A percentile compares a stretch with the other conserved stretches of the same genome.
phyloP scores from a whole-genome alignment of 2,888 invertebrate genomes.

The Dolichomitus sp. region DNA sequence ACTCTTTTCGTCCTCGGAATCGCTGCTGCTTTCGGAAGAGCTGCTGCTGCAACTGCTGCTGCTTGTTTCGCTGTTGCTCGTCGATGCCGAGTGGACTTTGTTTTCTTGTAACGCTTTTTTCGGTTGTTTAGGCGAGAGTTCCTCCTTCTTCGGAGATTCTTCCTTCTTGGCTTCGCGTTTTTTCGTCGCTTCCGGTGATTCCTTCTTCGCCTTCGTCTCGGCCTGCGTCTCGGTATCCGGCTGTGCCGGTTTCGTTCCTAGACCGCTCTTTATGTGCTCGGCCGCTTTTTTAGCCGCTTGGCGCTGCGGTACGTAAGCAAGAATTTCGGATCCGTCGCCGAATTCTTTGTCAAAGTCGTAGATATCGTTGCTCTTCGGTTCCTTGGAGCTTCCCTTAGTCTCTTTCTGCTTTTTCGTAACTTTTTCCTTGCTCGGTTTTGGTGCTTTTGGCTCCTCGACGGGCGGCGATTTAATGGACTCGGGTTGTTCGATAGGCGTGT shows the following conservation, averaged over 20 bases:
- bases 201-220: slow-evolving; percentile 82
- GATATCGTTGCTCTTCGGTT: slow-evolving; percentile 86
- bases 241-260: slow-evolving; percentile 88
- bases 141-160: slow-evolving; percentile 70
- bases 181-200: slow-evolving; percentile 76
- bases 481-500: slow-evolving; percentile 78
- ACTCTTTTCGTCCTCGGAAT: slow-evolving; percentile 81
- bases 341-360: slow-evolving; percentile 89
- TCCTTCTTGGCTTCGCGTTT: slow-evolving; percentile 81
- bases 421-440: slow-evolving; percentile 76
- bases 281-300: slow-evolving; percentile 97
- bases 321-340: slow-evolving; percentile 89
- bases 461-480: slow-evolving; percentile 81
- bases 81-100: slow-evolving; percentile 85
- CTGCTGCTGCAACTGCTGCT: slow-evolving; percentile 86
- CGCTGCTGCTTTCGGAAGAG: slow-evolving; percentile 84
- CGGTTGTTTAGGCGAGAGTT: slow-evolving; percentile 62
- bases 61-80: slow-evolving; percentile 88
- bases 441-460: slow-evolving; percentile 65
- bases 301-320: slow-evolving; percentile 95
- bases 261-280: slow-evolving; percentile 94
- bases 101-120: slow-evolving; percentile 67
- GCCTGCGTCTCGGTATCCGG: slow-evolving; percentile 75
- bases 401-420: slow-evolving; percentile 80
- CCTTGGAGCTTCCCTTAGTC: slow-evolving; percentile 79